Evolutionary conservation across 2,888 invertebrate genomes (phyloP).

Genomic region (Lochmaea capreae): DNA sequence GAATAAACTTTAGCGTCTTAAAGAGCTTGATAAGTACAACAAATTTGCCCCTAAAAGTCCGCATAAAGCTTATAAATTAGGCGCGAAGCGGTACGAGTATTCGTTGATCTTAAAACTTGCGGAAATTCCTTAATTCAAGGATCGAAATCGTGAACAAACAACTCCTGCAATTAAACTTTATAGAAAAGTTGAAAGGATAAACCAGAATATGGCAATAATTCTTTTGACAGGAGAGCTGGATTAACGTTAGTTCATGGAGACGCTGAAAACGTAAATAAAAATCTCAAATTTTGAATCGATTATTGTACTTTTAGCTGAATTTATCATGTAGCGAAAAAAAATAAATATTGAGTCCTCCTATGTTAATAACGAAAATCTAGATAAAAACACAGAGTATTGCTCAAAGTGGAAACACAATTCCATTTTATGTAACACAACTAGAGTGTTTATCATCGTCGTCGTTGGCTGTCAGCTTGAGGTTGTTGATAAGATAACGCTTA

Average conservation of each 20-base stretch:
- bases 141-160: constrained; percentile 38
- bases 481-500: too few species aligned
- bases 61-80: constrained; percentile 26
- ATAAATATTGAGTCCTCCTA: too few species aligned
- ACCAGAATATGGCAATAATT: neutral
- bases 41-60: constrained; percentile 27
- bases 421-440: too few species aligned
- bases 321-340: too few species aligned
- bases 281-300: neutral
- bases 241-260: too few species aligned
- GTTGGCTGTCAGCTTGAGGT: too few species aligned
- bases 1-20: constrained; percentile 27
- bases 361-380: too few species aligned
- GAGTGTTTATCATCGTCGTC: too few species aligned
- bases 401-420: too few species aligned
- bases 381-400: too few species aligned
- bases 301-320: too few species aligned
- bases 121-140: constrained; percentile 39
- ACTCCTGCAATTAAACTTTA: constrained; percentile 20
- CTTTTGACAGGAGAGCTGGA: neutral
- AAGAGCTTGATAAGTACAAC: constrained; percentile 25
- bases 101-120: constrained; percentile 34
- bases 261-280: neutral
- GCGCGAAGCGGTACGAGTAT: constrained; percentile 12
- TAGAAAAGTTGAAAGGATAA: constrained; percentile 1